Base-by-base conservation (phyloP, 2,113 vertebrate genomes). In the Hyla sarda region DNA sequence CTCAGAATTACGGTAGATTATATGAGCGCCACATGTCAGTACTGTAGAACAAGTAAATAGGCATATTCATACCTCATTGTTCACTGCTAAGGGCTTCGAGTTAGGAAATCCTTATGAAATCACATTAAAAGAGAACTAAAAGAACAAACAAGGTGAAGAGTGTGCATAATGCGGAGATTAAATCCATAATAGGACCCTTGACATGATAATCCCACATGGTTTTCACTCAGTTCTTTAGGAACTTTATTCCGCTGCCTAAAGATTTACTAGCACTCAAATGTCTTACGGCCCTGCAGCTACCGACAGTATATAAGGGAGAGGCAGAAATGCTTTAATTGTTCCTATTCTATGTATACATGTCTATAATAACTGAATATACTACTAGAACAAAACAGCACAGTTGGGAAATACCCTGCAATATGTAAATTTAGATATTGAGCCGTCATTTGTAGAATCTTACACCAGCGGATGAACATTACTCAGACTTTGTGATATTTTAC, bases 401-500 rank as follows among this genome's bases (percentile, higher is more conserved):
- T 62, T 84, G 45, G 82, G 41, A 85, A 85, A 85, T 52, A 50
- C 41, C 83, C 83, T 3, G 19, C 19, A 32, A 32, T 41, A 75
- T 23, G 12, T 30, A 32, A 47, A 30, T 83, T 23, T 25, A 74
- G 50, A 56, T 60, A 32, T 6, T 3, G 54, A 37, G 34, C n/a
- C 37, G 34, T 75, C 5, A 73, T 60, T 72, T 75, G 50, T 32
- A 62, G 73, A n/a, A 77, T 34, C 16, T 77, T 54, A 34, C 14
- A 83, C 72, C 47, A 23, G 25, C 30, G 50, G 21, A 32, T 17
- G 34, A 6, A 37, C 21, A 60, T 54, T 73, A 37, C 28, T 56
- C 67, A 72, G 17, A 19, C 45, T 50, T 23, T 11, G 34, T 74
- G 45, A 83, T 74, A 79, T 89, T 89, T 90, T 88, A 54, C 41